Conservation (phyloP, 30 jellyfish, hydroid and myxozoan genomes). For the Catostylus mosaicus region DNA sequence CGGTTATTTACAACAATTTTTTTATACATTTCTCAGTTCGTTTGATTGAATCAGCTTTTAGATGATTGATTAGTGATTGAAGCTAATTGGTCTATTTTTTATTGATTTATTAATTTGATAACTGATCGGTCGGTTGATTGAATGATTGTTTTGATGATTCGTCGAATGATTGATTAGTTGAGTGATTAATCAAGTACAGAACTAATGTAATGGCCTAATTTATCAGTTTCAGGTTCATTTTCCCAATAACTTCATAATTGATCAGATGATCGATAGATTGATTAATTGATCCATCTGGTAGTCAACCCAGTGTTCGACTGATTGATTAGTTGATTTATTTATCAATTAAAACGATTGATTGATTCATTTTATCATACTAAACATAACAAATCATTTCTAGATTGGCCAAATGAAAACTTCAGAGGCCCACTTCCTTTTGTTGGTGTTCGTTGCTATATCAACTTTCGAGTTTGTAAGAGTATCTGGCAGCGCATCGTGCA, state of each 20-base stretch:
- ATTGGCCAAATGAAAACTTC: conserved; percentile 44
- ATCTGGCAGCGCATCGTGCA: conserved; percentile 63
- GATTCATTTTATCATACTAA: background rate
- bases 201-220: no score
- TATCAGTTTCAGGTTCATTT: no score
- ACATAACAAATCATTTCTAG: conserved; percentile 3
- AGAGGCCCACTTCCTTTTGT: background rate
- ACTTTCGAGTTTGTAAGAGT: conserved; percentile 11
- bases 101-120: background rate
- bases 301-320: background rate
- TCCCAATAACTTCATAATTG: background rate
- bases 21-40: no score
- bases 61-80: no score
- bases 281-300: background rate
- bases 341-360: background rate
- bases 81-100: no score
- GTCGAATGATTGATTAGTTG: background rate
- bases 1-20: no score
- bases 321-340: background rate
- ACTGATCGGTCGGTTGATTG: conserved; percentile 5
- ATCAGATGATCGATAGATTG: background rate
- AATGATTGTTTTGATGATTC: no score
- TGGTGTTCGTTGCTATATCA: conserved; percentile 11
- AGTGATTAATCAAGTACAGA: background rate
- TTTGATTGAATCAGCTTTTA: no score